phyloP scores from a whole-genome alignment of 2,113 vertebrate species.

The Caranx melampygus region DNA sequence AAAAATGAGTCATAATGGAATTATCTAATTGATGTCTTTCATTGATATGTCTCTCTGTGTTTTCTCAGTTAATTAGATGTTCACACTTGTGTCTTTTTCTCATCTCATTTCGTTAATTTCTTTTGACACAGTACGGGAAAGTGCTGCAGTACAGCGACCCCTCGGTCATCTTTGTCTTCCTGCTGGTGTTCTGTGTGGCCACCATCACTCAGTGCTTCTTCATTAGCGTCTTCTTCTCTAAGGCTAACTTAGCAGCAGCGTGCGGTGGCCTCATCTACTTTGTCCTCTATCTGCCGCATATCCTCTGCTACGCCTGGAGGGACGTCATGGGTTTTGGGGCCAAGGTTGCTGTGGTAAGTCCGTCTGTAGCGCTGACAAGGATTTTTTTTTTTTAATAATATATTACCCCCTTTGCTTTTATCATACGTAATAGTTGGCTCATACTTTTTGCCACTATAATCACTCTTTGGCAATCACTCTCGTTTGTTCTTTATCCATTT shows the following conservation, averaged over 20 bases:
- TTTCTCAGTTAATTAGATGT: neutral
- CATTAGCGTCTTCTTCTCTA: conserved; percentile 96
- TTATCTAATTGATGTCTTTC: neutral
- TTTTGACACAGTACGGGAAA: conserved; percentile 87
- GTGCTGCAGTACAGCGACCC: conserved; percentile 96
- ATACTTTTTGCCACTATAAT: conserved; percentile 17
- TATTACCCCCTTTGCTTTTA: conserved; percentile 23
- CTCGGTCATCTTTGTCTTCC: conserved; percentile 92
- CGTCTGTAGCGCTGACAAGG: conserved; percentile 22
- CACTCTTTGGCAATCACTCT: conserved; percentile 5
- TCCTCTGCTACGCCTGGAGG: conserved; percentile 94
- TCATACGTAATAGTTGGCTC: neutral
- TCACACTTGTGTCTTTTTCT: neutral
- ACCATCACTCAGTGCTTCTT: conserved; percentile 97
- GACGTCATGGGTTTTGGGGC: conserved; percentile 88
- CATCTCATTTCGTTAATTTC: neutral
- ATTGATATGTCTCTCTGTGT: neutral
- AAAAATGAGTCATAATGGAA: conserved; percentile 33
- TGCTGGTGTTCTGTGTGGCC: conserved; percentile 90
- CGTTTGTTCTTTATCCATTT: neutral
- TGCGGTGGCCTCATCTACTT: conserved; percentile 98
- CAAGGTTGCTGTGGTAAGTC: conserved; percentile 92
- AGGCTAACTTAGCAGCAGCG: conserved; percentile 95
- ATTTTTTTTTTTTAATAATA: conserved; percentile 34
- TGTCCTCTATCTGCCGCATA: conserved; percentile 92